Conservation (phyloP, 2,888 invertebrate genomes). For the Caenorhabditis angaria region DNA sequence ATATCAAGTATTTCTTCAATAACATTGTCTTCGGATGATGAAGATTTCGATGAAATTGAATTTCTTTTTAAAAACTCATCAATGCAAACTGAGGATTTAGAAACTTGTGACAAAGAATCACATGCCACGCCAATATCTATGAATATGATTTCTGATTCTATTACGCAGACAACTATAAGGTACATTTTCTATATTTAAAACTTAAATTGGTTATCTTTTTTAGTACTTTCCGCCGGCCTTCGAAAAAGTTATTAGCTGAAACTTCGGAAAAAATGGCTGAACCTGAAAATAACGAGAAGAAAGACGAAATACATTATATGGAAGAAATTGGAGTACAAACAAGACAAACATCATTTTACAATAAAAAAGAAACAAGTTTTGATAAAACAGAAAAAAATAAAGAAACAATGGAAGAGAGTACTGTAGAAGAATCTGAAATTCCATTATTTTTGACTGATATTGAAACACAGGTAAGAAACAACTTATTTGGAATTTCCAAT, state of each 20-base stretch:
- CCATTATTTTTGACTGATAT: background rate
- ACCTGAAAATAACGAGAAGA: conserved; percentile 17
- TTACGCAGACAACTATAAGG: conserved; percentile 34
- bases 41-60: conserved; percentile 20
- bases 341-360: conserved; percentile 28
- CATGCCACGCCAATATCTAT: conserved; percentile 16
- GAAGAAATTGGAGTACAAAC: conserved; percentile 32
- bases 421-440: conserved; percentile 9
- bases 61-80: conserved; percentile 22
- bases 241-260: conserved; percentile 23
- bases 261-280: conserved; percentile 27
- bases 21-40: background rate
- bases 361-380: conserved; percentile 5
- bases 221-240: conserved; percentile 28
- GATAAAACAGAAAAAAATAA: no score
- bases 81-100: conserved; percentile 24
- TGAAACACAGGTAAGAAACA: background rate
- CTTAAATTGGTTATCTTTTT: conserved; percentile 1
- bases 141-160: conserved; percentile 22
- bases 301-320: conserved; percentile 24
- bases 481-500: background rate
- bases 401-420: conserved; percentile 8
- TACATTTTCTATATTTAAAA: background rate
- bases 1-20: background rate
- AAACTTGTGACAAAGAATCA: conserved; percentile 23